Percentiles rank a stretch among this genome's conserved stretches.
Evolutionary conservation across 2,113 vertebrate species (phyloP).

Genomic region (Panthera leo): DNA sequence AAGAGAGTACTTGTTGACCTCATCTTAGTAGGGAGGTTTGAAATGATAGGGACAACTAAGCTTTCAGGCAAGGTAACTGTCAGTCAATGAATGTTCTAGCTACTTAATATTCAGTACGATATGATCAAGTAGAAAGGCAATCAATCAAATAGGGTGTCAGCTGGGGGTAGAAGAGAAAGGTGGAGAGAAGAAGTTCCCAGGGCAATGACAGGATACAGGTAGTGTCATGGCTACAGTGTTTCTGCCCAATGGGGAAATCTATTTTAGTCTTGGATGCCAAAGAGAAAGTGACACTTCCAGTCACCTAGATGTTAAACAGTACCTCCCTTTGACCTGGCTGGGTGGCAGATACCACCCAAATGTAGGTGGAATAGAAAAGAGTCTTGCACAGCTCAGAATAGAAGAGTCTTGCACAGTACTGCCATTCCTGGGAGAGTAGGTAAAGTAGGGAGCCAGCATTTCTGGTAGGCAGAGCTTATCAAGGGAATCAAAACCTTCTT

Average conservation of each 20-base stretch:
- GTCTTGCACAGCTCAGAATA: not conserved
- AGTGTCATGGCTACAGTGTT: not conserved
- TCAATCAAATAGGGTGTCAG: not conserved
- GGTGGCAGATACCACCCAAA: not conserved
- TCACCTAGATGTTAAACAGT: not conserved
- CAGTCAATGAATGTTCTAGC: constrained; percentile 24
- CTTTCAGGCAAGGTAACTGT: constrained; percentile 40
- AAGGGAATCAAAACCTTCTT: not conserved
- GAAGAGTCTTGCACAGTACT: not conserved
- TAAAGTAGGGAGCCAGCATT: not conserved
- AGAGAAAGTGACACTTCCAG: constrained; percentile 27
- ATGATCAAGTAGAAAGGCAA: not conserved
- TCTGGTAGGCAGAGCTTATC: not conserved
- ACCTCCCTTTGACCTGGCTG: not conserved
- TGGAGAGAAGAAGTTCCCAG: not conserved
- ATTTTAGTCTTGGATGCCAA: constrained; percentile 47
- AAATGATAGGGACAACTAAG: not conserved
- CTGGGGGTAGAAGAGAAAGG: no score
- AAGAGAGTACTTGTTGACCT: not conserved
- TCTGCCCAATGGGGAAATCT: not conserved
- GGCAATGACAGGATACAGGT: not conserved
- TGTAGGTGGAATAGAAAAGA: not conserved
- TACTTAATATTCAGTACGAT: constrained; percentile 22
- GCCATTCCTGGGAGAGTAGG: not conserved
- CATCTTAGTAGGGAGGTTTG: constrained; percentile 35